Evolutionary conservation across 2,888 invertebrate species (phyloP).

Genomic region (Lasioglossum lativentre): DNA sequence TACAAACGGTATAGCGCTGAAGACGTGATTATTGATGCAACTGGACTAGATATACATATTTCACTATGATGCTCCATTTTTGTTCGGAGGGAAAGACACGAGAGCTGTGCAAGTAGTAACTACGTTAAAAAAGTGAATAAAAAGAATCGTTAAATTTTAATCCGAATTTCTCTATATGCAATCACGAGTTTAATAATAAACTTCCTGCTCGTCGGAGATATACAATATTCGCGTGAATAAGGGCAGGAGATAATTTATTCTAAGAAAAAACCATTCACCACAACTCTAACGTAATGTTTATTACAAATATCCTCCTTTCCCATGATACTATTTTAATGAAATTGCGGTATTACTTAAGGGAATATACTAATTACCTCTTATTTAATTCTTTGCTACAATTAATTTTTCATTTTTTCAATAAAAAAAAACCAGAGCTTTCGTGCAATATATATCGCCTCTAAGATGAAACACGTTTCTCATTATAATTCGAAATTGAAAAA

Average conservation of each 20-base stretch:
- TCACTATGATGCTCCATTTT: not conserved
- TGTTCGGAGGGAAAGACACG: not conserved
- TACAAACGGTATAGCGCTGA: not conserved
- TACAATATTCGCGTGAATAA: slow-evolving; percentile 2
- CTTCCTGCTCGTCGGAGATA: not conserved
- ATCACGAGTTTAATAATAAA: slow-evolving; percentile 22
- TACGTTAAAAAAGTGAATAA: not conserved
- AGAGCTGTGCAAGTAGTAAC: not conserved
- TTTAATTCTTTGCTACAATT: not conserved
- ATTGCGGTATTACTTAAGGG: not conserved
- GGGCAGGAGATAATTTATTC: not conserved
- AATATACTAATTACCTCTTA: not conserved
- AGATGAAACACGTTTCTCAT: not conserved
- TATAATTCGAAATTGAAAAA: not conserved
- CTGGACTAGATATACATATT: not conserved
- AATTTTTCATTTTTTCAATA: not conserved
- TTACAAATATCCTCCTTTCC: not conserved
- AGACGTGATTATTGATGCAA: not conserved
- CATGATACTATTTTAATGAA: not conserved
- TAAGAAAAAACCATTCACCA: not conserved
- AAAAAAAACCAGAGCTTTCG: not conserved
- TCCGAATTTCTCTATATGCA: slow-evolving; percentile 24
- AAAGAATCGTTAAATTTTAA: slow-evolving; percentile 16
- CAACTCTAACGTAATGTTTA: slow-evolving; percentile 15
- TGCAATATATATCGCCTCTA: not conserved